phyloP scores from a whole-genome alignment of 2,113 vertebrate genomes.

The Gila orcuttii region DNA sequence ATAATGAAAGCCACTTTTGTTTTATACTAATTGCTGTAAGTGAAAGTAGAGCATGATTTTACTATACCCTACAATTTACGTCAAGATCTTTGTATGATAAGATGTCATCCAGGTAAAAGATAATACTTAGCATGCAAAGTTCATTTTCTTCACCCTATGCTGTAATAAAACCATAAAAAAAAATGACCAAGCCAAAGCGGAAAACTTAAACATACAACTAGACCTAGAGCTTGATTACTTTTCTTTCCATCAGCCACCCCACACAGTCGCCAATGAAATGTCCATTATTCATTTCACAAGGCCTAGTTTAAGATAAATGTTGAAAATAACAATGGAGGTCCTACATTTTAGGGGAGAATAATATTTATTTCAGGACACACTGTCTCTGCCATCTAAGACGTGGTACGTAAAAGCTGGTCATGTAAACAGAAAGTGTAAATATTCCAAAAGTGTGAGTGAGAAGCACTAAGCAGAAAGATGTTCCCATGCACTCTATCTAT shows the following conservation, averaged over 20 bases:
- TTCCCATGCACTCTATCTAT: constrained; percentile 43
- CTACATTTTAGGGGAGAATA: constrained; percentile 68
- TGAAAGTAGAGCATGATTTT: neutral
- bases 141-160: neutral
- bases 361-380: constrained; percentile 67
- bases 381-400: constrained; percentile 64
- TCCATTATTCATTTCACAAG: constrained; percentile 70
- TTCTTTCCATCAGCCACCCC: constrained; percentile 60
- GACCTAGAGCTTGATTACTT: constrained; percentile 11
- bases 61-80: neutral
- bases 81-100: neutral
- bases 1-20: neutral
- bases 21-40: neutral
- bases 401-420: constrained; percentile 69
- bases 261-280: constrained; percentile 63
- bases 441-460: constrained; percentile 63
- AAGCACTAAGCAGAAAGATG: constrained; percentile 43
- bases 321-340: constrained; percentile 65
- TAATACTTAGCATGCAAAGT: neutral
- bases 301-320: constrained; percentile 63
- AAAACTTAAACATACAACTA: neutral
- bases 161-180: constrained; percentile 10
- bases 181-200: neutral
- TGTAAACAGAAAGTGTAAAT: constrained; percentile 71
- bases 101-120: neutral